phyloP scores from a whole-genome alignment of 2,797 vertebrate species.

The Menidia menidia region DNA sequence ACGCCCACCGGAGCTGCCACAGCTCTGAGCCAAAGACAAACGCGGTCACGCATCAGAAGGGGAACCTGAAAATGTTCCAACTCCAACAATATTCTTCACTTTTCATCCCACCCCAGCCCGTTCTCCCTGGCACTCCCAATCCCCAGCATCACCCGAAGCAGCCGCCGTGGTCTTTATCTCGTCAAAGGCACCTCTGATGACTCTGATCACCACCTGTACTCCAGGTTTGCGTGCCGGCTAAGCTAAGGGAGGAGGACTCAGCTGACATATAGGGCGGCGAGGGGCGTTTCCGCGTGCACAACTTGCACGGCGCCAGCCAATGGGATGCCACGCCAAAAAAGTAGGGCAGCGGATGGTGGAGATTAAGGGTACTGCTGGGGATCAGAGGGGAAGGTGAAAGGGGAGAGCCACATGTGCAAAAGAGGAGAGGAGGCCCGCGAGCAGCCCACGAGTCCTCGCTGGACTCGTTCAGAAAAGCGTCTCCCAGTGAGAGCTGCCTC shows the following conservation, averaged over 20 bases:
- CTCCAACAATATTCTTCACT: too few relatives aligned
- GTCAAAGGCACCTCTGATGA: conserved; percentile 43
- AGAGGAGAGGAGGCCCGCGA: too few relatives aligned
- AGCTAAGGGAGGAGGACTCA: conserved; percentile 46
- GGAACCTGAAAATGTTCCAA: too few relatives aligned
- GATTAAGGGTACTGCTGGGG: conserved; percentile 45
- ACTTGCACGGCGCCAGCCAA: conserved; percentile 35
- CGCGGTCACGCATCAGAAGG: too few relatives aligned
- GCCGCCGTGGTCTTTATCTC: conserved; percentile 20
- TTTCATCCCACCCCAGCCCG: too few relatives aligned
- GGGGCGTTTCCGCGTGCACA: conserved; percentile 7
- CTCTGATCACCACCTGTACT: conserved; percentile 57
- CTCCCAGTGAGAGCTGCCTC: conserved; percentile 17
- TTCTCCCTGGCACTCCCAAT: neutral
- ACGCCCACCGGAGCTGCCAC: conserved; percentile 43
- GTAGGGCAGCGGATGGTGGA: conserved; percentile 39
- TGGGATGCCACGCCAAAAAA: conserved; percentile 41
- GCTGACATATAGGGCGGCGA: too few relatives aligned
- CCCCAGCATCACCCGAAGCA: conserved; percentile 6
- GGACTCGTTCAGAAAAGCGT: conserved; percentile 2
- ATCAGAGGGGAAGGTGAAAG: conserved; percentile 43
- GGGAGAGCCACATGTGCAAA: conserved; percentile 27
- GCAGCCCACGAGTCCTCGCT: too few relatives aligned
- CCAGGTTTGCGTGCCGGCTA: conserved; percentile 54
- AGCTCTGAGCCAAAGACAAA: neutral